Percentiles rank a stretch among this genome's conserved stretches.
phyloP scores from a whole-genome alignment of 2,797 vertebrate species.

The Gymnodraco acuticeps region DNA sequence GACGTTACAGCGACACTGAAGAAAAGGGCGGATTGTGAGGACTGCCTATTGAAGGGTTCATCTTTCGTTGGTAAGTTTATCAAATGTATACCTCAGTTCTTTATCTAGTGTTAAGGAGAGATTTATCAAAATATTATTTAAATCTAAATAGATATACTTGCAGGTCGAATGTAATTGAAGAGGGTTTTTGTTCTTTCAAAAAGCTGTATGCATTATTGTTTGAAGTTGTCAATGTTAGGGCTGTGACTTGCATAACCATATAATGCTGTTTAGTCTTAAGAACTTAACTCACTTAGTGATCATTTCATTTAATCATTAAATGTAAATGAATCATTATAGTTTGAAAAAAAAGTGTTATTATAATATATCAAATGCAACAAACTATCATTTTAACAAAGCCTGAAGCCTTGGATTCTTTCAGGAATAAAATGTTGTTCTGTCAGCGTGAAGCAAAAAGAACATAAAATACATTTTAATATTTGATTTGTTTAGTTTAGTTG shows the following conservation, averaged over 20 bases:
- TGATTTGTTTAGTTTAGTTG: constrained; percentile 1
- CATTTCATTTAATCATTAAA: neutral
- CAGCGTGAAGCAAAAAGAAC: neutral
- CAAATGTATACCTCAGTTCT: neutral
- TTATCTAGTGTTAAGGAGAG: neutral
- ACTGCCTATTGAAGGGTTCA: fast-evolving
- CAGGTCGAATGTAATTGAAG: too few species aligned
- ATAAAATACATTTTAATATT: neutral
- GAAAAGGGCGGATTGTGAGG: fast-evolving
- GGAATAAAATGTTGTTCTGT: neutral
- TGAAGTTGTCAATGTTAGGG: neutral
- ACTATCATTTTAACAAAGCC: neutral
- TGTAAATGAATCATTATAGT: neutral
- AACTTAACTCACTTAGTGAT: neutral
- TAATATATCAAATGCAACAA: neutral
- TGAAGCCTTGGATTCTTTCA: neutral
- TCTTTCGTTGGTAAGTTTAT: fast-evolving
- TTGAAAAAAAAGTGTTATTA: neutral
- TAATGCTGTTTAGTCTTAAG: neutral
- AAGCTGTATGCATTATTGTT: neutral
- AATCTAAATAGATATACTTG: neutral
- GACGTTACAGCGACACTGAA: fast-evolving
- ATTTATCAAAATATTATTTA: neutral
- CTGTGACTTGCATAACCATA: neutral
- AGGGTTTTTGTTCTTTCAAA: too few species aligned